Evolutionary conservation across 2,888 invertebrate genomes (phyloP).

Genomic region (Lasioglossum marginatum): DNA sequence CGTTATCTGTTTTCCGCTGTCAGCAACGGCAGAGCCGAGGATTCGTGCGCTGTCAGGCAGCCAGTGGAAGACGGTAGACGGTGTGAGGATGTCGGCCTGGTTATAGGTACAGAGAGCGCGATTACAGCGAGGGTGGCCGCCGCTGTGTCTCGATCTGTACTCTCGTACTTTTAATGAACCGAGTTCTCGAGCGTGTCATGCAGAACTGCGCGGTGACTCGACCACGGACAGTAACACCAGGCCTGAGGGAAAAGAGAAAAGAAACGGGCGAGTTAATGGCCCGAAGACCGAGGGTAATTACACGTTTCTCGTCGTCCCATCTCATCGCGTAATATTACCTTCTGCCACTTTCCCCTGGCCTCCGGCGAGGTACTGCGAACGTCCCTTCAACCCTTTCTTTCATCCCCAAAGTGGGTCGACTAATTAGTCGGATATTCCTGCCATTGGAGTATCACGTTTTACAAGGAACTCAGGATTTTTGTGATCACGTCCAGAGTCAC

Average conservation of each 20-base stretch:
- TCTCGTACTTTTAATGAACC: neutral
- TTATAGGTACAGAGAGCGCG: neutral
- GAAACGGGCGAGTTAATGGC: conserved; percentile 10
- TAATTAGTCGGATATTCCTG: conserved; percentile 49
- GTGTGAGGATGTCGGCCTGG: neutral
- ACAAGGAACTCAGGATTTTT: neutral
- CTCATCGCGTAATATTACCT: conserved; percentile 7
- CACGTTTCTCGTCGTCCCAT: conserved; percentile 10
- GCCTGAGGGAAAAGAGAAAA: neutral
- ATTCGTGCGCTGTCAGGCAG: neutral
- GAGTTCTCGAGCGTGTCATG: neutral
- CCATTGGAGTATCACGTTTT: conserved; percentile 38
- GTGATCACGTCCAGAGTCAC: neutral
- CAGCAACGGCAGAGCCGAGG: neutral
- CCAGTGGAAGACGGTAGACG: neutral
- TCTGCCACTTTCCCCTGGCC: conserved; percentile 28
- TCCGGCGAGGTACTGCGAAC: conserved; percentile 33
- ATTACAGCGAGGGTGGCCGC: neutral
- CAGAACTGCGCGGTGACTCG: neutral
- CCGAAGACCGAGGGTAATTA: conserved; percentile 33
- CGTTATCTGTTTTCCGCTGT: neutral
- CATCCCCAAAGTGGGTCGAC: conserved; percentile 43
- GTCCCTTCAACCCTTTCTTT: conserved; percentile 36
- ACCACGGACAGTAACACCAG: neutral
- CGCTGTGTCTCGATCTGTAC: neutral